phyloP scores from a whole-genome alignment of 2,113 vertebrate species.

The Rhinopomastus cyanomelas region DNA sequence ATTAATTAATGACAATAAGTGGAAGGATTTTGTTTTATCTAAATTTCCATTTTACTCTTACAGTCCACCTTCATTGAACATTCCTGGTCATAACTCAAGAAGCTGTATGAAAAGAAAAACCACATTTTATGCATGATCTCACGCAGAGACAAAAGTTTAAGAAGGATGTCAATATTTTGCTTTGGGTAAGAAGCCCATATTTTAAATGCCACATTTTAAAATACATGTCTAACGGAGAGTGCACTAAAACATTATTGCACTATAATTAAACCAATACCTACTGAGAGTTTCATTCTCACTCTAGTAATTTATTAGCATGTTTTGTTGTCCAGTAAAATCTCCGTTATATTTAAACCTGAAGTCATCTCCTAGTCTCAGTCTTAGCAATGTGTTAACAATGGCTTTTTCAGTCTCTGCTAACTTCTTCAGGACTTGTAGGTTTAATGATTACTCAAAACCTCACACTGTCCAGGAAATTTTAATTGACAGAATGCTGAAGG shows the following conservation, averaged over 20 bases:
- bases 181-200: neutral
- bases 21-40: neutral
- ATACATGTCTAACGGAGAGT: neutral
- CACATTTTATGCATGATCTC: neutral
- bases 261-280: neutral
- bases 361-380: neutral
- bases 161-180: neutral
- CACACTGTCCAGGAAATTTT: neutral
- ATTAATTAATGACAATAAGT: neutral
- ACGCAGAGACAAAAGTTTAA: neutral
- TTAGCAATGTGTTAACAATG: neutral
- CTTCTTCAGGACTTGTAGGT: neutral
- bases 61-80: neutral
- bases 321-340: neutral
- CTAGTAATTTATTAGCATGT: neutral
- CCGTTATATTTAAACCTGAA: neutral
- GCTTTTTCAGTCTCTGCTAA: neutral
- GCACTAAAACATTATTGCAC: neutral
- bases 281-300: neutral
- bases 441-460: neutral
- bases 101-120: neutral
- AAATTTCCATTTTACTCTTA: neutral
- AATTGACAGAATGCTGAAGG: neutral
- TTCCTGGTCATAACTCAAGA: neutral
- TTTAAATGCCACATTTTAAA: constrained; percentile 1